Base-by-base conservation (phyloP, 2,113 vertebrate species). In the Aptenodytes forsteri region DNA sequence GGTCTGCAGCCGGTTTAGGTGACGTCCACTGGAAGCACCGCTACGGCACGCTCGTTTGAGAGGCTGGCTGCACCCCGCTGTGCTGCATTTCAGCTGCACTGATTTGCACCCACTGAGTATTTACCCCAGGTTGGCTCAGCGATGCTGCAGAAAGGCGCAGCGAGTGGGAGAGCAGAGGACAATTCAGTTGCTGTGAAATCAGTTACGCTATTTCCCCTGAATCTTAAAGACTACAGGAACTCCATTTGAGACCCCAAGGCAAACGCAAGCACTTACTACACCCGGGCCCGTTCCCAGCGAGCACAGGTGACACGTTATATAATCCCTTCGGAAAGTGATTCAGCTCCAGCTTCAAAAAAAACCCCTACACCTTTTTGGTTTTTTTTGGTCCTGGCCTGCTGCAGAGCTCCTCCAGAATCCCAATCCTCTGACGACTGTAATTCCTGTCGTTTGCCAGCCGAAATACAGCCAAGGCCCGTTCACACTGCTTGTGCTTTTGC, bases 361-460 rank as follows among this genome's bases (percentile, higher is more conserved):
- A 3, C 9, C 10, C 2, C 5, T 18, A 47, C 25, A 32, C 10
- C 1, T 32, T 38, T 36, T 64, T 6, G 42, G 14, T 21, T 21
- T 26, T 22, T 7, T 40, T 69, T 16, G 2, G 9, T 38, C 42
- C 29, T 64, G 40, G 26, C 20, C 34, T 55, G 55, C 87, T 94
- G 87, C 69, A 94, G n/a, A 66, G 36, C 50, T 87, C 25, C 36
- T 96, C 49, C 84, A 91, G 75, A 80, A 79, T 62, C 75, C n/a
- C 47, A 55, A 0, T 47, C 56, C 29, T 65, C 64, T 58, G 49
- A 49, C 58, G 27, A 56, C 70, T 85, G 13, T 36, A 91, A 93
- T 79, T 87, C 23, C 81, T n/a, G 29, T 40, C 66, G 91, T 46
- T 84, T 94, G 32, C 73, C 70, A 93, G 56, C 69, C 64, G 61